Evolutionary conservation across 2,888 invertebrate species (phyloP), one percentile per base, ranked within the genome.

Genomic region (Gerosis bhagava): DNA sequence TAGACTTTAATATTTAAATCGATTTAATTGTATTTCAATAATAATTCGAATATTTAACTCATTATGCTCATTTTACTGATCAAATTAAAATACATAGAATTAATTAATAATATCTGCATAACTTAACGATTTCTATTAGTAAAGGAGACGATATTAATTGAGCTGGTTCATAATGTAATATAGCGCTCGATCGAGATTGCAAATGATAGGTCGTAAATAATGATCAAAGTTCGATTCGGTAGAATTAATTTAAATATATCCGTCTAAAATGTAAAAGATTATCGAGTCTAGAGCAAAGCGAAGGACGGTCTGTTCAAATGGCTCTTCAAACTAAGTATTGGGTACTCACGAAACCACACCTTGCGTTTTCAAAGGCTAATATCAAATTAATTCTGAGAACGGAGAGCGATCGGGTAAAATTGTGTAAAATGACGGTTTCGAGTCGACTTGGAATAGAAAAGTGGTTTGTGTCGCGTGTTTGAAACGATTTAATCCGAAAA

Each of bases 341-440:
- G 72, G 69, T 71, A 66, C 67, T 77, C 69, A 74, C 74, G 70
- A 77, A 83, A 83, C 84, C 84, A 83, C 88, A 84, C 87, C 87
- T 87, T 86, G 81, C 77, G 81, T 87, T 86, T 84, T 79, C 80
- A 84, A 88, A 86, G 77, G 78, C 83, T 87, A 86, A 87, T 87
- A 87, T 83, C 79, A 86, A 86, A 87, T 87, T 88, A 88, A 87
- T 88, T 87, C 88, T 71, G 59, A 78, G 88, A 88, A 88, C 78
- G 65, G 73, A 79, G 80, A 84, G 86, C 84, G 80, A 86, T 86
- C 83, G 83, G 78, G 82, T 87, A 83, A 86, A 88, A 87, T 88
- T 86, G 86, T 83, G 83, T 87, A 84, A 87, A 88, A 88, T 87
- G 87, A 86, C 78, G 83, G 87, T 80, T 82, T 76, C 65, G 76